Evolutionary conservation across 2,888 invertebrate species (phyloP), one percentile per base, ranked within the genome.

Genomic region (Platynereis dumerilii): DNA sequence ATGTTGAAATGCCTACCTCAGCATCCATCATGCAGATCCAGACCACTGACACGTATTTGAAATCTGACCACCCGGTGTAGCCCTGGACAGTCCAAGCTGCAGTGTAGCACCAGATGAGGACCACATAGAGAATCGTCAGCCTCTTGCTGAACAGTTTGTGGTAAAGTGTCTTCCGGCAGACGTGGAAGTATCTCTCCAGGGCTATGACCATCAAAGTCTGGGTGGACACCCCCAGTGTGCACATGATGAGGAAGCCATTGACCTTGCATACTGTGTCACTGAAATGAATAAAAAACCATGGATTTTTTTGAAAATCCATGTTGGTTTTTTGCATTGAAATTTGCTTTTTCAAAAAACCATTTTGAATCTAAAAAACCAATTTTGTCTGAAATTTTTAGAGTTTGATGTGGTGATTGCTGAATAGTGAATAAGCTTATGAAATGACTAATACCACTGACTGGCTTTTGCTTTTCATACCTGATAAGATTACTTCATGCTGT

Each of bases 201-300:
- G 69, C 66, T 27, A 69, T 56, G 58, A 69, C 24, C 66, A 67
- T 67, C 15, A 69, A 52, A 17, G 65, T 53, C 59, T 65, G 64
- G 3, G 57, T 69, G n/a, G 67, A 65, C 15, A 65, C 64, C 2
- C 64, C 66, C 29, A 58, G 63, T n/a, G 59, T 58, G 3, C 60
- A 60, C 48, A 65, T 45, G 27, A 67, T 39, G 26, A 69, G 58
- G 39, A 69, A 69, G 27, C 64, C 69, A 26, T 69, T 67, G 22
- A 66, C 20, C 10, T 66, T 60, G 42, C 69, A 69, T 27, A 69
- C 26, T 2, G 27, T 27, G 12, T 64, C 26, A 1, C 44, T 20
- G 27, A 66, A 61, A 34, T 5, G 5, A 34, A 34, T 7, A 34
- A 12, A 34, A 34, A n/a, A n/a, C n/a, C n/a, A n/a, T n/a, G n/a